Base-by-base conservation (phyloP, 2,888 invertebrate genomes). In the Lycophotia porphyrea region DNA sequence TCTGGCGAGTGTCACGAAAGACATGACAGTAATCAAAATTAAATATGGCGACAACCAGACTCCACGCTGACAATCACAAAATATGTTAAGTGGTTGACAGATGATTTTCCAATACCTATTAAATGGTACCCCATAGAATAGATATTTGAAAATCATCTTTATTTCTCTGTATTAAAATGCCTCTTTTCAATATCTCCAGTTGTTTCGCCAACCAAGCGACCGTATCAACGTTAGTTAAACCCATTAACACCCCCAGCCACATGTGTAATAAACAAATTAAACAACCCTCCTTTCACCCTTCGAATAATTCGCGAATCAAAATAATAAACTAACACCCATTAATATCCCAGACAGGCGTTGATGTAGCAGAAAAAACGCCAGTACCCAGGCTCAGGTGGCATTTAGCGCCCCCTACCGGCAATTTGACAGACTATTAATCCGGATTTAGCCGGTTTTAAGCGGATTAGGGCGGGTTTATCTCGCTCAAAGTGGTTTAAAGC, bases 341-440 rank as follows among this genome's bases (percentile, higher is more conserved):
- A 75, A 87, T 87, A 74, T 63, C 36, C 39, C 27, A 68, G 85
- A 84, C 88, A 82, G 84, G 84, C 88, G 86, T 85, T 88, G 86
- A 89, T 86, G 82, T 78, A 77, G 61, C 69, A 83, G 81, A 86
- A 89, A 86, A 86, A 84, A 86, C 82, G 84, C 76, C 85, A 86
- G 88, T 87, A 81, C 71, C 69, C 82, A 84, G 88, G 93, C 93
- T 90, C 96, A 96, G 96, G 96, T 95, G 96, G 80, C 87, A 83
- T 79, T 67, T 69, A 83, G 91, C 92, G 89, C 91, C 95, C 95
- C 94, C 95, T 86, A 86, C 91, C 93, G 93, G 88, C 93, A 93
- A 95, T 95, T 95, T 95, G 95, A 95, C 95, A 95, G 95, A 96
- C 96, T 93, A 96, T 96, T 96, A 95, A 96, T 96, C 93, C 95